These are phyloP conservation scores for Trichomycterus rosablanca DNA, from an alignment of 2,113 vertebrate species.

Conservation along the genomic window DNA sequence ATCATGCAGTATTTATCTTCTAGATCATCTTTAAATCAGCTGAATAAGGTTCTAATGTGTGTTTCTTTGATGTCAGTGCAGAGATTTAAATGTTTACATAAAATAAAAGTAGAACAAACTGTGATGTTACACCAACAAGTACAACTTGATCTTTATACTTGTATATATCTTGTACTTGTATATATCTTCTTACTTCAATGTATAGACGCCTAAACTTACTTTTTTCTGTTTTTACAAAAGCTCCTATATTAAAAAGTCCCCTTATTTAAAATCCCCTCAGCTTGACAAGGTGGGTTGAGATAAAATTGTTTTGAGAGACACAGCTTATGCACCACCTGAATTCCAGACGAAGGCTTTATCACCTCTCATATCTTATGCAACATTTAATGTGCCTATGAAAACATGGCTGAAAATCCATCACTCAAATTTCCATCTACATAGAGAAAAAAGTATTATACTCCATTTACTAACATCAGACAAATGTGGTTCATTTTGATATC, in stretches of 20 bases:
- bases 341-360: constrained; percentile 31
- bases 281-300: constrained; percentile 27
- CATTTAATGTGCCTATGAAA: constrained; percentile 23
- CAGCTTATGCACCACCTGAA: constrained; percentile 15
- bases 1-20: not conserved
- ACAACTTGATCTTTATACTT: no score
- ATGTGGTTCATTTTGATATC: constrained; percentile 21
- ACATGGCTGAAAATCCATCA: constrained; percentile 19
- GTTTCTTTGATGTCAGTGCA: no score
- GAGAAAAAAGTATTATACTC: not conserved
- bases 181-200: no score
- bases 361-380: constrained; percentile 36
- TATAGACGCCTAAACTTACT: no score
- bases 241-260: no score
- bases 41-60: no score
- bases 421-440: constrained; percentile 8
- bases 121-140: no score
- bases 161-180: no score
- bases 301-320: constrained; percentile 22
- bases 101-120: no score
- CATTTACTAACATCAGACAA: constrained; percentile 2
- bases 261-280: constrained; percentile 29
- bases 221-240: no score
- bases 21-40: no score
- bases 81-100: no score